Percentiles rank a stretch among this genome's conserved stretches.
Conservation (phyloP, 2,113 vertebrate species). For the Amia ocellicauda region DNA sequence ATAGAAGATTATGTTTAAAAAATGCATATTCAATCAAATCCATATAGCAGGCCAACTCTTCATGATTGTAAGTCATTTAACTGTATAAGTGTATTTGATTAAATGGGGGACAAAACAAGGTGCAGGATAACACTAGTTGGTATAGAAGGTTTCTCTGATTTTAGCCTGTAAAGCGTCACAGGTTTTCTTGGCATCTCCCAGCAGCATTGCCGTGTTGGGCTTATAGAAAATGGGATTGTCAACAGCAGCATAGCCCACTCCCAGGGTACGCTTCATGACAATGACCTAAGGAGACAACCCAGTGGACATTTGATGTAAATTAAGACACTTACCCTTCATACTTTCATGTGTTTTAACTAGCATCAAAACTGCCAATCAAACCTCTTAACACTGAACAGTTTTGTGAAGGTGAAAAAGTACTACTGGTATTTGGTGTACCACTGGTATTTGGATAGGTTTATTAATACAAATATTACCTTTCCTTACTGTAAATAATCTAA, state of each 20-base stretch:
- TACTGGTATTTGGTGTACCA: too few relatives aligned
- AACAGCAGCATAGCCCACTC: constrained; percentile 75
- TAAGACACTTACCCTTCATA: background rate
- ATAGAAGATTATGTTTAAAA: too few relatives aligned
- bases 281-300: constrained; percentile 59
- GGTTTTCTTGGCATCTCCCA: constrained; percentile 72
- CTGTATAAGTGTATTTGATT: too few relatives aligned
- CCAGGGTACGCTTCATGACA: constrained; percentile 74
- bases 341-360: constrained; percentile 24
- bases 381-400: too few relatives aligned
- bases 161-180: constrained; percentile 57
- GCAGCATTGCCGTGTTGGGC: constrained; percentile 67
- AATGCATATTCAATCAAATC: too few relatives aligned
- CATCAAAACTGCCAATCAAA: constrained; percentile 6
- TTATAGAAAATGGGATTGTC: constrained; percentile 76
- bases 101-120: background rate
- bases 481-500: too few relatives aligned
- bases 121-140: background rate
- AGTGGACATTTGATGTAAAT: constrained; percentile 6
- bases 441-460: too few relatives aligned
- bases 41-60: too few relatives aligned
- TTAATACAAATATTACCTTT: too few relatives aligned
- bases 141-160: constrained; percentile 61
- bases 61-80: background rate
- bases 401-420: too few relatives aligned